A percentile compares a stretch with the other conserved stretches of the same genome.
These are phyloP conservation scores for Dasyurus viverrinus DNA, from an alignment of 2,113 vertebrate species.

Conservation along the genomic window DNA sequence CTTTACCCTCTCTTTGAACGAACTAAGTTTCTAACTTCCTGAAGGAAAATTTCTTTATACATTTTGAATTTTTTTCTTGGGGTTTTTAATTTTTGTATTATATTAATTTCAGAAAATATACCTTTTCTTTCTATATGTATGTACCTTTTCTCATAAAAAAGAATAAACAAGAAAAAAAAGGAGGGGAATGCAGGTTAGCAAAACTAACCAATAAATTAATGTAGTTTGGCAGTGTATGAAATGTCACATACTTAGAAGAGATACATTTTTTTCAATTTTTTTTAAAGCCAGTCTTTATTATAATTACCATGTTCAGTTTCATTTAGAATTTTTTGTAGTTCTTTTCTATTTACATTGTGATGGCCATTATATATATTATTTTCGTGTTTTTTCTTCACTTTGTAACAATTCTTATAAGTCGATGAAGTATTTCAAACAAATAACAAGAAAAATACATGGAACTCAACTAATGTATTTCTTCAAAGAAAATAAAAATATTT, in stretches of 20 bases:
- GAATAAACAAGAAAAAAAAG: neutral
- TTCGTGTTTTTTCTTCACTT: neutral
- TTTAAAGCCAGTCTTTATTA: neutral
- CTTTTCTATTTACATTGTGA: neutral
- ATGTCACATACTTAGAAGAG: neutral
- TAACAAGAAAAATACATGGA: neutral
- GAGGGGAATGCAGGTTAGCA: neutral
- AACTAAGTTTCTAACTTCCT: neutral
- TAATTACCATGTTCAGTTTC: neutral
- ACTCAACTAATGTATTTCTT: neutral
- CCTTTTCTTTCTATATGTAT: neutral
- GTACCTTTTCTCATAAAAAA: neutral
- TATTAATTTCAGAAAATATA: neutral
- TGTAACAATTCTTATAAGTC: neutral
- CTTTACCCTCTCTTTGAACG: neutral
- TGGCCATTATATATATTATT: neutral
- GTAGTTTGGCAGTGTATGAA: neutral
- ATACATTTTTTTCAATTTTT: neutral
- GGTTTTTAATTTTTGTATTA: neutral
- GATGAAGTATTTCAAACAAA: neutral
- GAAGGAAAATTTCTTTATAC: neutral
- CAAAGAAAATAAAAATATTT: neutral
- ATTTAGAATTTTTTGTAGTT: neutral
- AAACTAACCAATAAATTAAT: neutral
- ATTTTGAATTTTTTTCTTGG: neutral